Percentiles rank a stretch among this genome's conserved stretches.
These are phyloP conservation scores for Micrasema longulum DNA, from an alignment of 1,140 invertebrate species.

Conservation along the genomic window DNA sequence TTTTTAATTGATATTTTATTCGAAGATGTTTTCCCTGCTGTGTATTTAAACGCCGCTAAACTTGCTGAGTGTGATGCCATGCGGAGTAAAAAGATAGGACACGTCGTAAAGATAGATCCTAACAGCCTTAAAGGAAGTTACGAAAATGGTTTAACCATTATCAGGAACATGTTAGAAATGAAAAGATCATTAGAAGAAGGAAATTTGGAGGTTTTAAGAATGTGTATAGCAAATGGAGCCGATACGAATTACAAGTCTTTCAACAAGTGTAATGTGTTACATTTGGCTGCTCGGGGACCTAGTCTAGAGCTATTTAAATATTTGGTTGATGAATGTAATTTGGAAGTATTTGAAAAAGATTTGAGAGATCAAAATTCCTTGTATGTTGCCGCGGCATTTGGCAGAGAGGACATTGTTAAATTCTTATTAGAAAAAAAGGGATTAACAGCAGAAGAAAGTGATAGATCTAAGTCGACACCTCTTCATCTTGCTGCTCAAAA, in stretches of 20 bases:
- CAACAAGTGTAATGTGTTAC: not conserved
- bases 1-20: not conserved
- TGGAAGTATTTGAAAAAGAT: not conserved
- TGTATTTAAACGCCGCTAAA: not conserved
- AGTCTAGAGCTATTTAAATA: not conserved
- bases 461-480: not conserved
- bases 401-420: not conserved
- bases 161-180: not conserved
- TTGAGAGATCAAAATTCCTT: not conserved
- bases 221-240: not conserved
- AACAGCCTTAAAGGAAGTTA: slow-evolving; percentile 3
- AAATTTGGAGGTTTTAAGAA: not conserved
- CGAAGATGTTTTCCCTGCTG: not conserved
- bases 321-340: not conserved
- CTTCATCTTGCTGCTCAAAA: slow-evolving; percentile 8
- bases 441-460: not conserved
- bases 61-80: not conserved
- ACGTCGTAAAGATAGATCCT: not conserved
- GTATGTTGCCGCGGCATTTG: not conserved
- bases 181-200: not conserved
- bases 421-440: not conserved
- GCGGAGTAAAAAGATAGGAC: not conserved
- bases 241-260: not conserved
- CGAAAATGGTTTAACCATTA: not conserved
- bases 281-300: slow-evolving; percentile 10